Evolutionary conservation across 2,797 vertebrate genomes (phyloP), one percentile per base, ranked within the genome.

Genomic region (Antrozous pallidus): DNA sequence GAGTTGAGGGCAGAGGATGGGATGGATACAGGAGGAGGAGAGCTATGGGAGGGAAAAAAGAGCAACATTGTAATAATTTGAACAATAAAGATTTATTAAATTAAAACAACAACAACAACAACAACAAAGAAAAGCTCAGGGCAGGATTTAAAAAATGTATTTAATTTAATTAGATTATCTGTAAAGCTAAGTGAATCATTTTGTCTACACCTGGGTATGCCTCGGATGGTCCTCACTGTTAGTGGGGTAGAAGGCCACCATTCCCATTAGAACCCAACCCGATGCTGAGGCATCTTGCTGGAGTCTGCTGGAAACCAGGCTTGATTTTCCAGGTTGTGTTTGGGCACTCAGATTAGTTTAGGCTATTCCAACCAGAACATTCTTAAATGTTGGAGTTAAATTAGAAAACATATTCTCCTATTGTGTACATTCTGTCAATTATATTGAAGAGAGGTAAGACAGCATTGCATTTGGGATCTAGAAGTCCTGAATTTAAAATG

Each of bases 351-450:
- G 6, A 69, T 31, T 84, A 61, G 8, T 22, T 89, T 47, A 90
- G 36, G 17, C 31, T 84, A 65, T 18, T 63, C 20, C 26, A 90
- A 36, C 11, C 28, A 71, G 61, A 90, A 74, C 17, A 63, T 49
- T 82, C 16, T 80, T 67, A 17, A 86, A 77, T 56, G 28, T 45
- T 70, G 56, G 77, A 77, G 54, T 56, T 3, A 49, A 65, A 18
- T 31, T 36, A 22, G 24, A 84, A 93, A 75, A 51, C 73, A 33
- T 6, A 73, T 6, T 79, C 20, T 91, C 69, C 17, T 65, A 8
- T 49, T 95, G n/a, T 86, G 11, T 63, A 54, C 88, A 94, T 94
- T 93, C 20, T 83, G 36, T 83, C 38, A 81, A 38, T 61, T 67
- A 74, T 79, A 24, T 56, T 18, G 33, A 89, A 93, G 38, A 61